phyloP scores from a whole-genome alignment of 53 echinoderm and acorn worm species.

The Actinopyga echinites region DNA sequence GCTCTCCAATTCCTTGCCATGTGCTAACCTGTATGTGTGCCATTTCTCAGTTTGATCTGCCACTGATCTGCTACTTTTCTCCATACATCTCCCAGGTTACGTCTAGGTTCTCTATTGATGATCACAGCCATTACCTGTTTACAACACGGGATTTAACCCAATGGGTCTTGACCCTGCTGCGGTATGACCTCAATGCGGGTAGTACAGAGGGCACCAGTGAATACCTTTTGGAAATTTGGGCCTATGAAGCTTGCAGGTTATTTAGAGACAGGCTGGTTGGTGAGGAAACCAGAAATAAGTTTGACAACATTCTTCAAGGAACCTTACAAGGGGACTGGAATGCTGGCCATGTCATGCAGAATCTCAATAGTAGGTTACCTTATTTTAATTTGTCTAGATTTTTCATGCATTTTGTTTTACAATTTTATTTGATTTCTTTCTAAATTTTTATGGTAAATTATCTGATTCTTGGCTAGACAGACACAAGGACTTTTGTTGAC shows the following conservation, averaged over 20 bases:
- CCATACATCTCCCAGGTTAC: conserved; percentile 71
- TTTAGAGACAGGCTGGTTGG: conserved; percentile 92
- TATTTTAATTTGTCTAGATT: not conserved
- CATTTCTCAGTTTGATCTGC: too few species aligned
- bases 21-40: too few species aligned
- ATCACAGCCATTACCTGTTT: conserved; percentile 98
- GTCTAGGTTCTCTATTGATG: conserved; percentile 86
- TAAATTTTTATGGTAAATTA: too few species aligned
- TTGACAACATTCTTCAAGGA: conserved; percentile 83
- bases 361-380: conserved; percentile 58
- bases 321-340: conserved; percentile 94
- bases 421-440: too few species aligned
- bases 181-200: conserved; percentile 81
- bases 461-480: too few species aligned
- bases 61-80: too few species aligned
- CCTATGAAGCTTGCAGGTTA: conserved; percentile 87
- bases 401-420: not conserved
- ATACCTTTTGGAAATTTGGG: conserved; percentile 90
- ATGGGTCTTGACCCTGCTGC: conserved; percentile 91
- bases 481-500: too few species aligned
- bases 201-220: conserved; percentile 83
- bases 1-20: too few species aligned
- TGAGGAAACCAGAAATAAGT: conserved; percentile 73
- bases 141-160: conserved; percentile 97
- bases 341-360: conserved; percentile 91